These are phyloP conservation scores for Drosophila eugracilis DNA, from an alignment of 1,140 invertebrate species.

Conservation along the genomic window DNA sequence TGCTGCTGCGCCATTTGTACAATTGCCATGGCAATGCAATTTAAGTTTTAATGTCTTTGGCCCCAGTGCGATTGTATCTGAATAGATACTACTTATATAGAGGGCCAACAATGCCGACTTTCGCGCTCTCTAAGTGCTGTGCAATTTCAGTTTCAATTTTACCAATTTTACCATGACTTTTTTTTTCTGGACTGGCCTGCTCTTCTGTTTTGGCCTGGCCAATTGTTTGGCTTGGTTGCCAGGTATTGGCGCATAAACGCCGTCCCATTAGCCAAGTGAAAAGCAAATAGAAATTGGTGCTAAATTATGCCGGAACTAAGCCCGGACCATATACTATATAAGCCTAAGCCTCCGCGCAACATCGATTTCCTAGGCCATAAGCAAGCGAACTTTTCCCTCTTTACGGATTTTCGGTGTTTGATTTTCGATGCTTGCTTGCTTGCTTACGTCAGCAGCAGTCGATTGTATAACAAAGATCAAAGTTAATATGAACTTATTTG, in stretches of 20 bases:
- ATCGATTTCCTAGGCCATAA: conserved; percentile 55
- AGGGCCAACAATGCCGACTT: conserved; percentile 48
- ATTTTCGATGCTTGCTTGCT: conserved; percentile 44
- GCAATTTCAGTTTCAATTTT: conserved; percentile 80
- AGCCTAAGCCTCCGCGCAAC: conserved; percentile 7
- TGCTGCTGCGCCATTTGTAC: conserved; percentile 51
- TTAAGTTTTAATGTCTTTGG: conserved; percentile 47
- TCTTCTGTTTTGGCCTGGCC: conserved; percentile 22
- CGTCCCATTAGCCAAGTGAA: conserved; percentile 72
- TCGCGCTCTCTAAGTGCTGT: conserved; percentile 68
- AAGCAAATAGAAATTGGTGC: conserved; percentile 81
- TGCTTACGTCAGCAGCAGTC: conserved; percentile 55
- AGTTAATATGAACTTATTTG: conserved; percentile 43
- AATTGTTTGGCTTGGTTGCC: conserved; percentile 46
- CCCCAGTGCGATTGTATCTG: conserved; percentile 50
- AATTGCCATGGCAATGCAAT: conserved; percentile 66
- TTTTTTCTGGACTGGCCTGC: conserved; percentile 53
- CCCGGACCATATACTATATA: conserved; percentile 53
- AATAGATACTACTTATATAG: conserved; percentile 46
- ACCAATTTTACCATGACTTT: conserved; percentile 79
- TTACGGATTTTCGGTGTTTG: conserved; percentile 23
- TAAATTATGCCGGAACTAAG: conserved; percentile 80
- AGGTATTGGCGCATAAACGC: conserved; percentile 45
- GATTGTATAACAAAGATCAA: conserved; percentile 64
- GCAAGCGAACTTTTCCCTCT: conserved; percentile 53